Evolutionary conservation across 53 echinoderm and acorn worm species (phyloP), one percentile per base, ranked within the genome.

Genomic region (Mesocentrotus franciscanus): DNA sequence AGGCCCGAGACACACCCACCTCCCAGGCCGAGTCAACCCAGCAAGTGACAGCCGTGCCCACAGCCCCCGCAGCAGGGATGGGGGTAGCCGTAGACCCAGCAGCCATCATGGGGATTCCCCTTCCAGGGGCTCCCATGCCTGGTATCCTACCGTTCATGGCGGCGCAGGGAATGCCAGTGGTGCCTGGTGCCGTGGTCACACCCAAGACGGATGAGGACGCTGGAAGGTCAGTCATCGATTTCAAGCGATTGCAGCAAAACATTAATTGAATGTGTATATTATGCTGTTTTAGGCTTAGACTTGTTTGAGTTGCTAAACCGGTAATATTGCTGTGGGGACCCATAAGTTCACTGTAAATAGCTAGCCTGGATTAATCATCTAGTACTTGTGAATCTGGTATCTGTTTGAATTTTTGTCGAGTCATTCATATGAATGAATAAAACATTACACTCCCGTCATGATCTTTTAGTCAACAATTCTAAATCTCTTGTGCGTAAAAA

Each of bases 201-300:
- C 96, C 96, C 78, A 97, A 97, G 74, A 96, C 96, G 8, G 96
- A 97, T 59, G 95, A 92, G 91, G 85, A 96, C 72, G 55, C 96
- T 92, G 91, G 97, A 96, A 96, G 96, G 97, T 95, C 20, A 74
- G 87, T 74, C 18, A 60, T n/a, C 13, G 29, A 11, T 90, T 84
- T 84, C 33, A 29, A 76, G 76, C 15, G 27, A 33, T 76, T 12
- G 13, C n/a, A 8, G 68, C 68, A 24, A 68, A 24, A 26, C 6
- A 49, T 49, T 5, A 49, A 24, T 24, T 68, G 68, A 68, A 24
- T 22, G 5, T 68, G 18, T 68, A 8, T 2, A 68, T 68, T 24
- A 68, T 24, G 24, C 18, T 24, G 24, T 68, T 68, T 20, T 68
- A 24, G 24, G 24, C 15, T 61, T 61, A 18, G 61, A 1, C 61